Percentiles rank a stretch among this genome's conserved stretches.
phyloP scores from a whole-genome alignment of 37 sponge, comb jelly and placozoan species.

The Mnemiopsis leidyi region DNA sequence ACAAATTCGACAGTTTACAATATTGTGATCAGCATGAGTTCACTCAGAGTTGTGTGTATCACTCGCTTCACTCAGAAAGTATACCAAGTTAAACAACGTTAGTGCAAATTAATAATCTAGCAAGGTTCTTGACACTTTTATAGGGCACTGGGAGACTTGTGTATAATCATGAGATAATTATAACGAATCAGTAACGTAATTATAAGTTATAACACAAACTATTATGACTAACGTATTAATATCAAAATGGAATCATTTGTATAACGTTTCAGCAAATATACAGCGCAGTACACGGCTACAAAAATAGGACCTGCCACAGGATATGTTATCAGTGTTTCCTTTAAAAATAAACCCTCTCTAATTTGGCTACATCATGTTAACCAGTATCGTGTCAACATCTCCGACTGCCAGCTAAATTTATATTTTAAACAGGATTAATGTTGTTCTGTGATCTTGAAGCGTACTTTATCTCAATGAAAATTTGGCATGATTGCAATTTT shows the following conservation, averaged over 20 bases:
- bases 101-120: no score
- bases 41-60: no score
- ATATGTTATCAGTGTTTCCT: neutral
- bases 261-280: neutral
- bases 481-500: no score
- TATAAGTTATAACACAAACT: neutral
- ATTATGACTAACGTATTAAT: neutral
- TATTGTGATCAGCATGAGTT: no score
- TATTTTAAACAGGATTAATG: neutral
- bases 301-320: neutral
- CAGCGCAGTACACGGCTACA: neutral
- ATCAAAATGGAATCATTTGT: neutral
- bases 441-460: no score
- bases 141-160: no score
- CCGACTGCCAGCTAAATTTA: neutral
- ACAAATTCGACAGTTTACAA: no score
- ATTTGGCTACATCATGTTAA: neutral
- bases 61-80: no score
- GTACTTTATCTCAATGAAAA: no score
- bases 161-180: no score
- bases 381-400: neutral
- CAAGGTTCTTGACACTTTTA: no score
- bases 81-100: no score
- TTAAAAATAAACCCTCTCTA: neutral
- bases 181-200: neutral